phyloP scores from a whole-genome alignment of 2,888 invertebrate species.

The Teleogryllus oceanicus region DNA sequence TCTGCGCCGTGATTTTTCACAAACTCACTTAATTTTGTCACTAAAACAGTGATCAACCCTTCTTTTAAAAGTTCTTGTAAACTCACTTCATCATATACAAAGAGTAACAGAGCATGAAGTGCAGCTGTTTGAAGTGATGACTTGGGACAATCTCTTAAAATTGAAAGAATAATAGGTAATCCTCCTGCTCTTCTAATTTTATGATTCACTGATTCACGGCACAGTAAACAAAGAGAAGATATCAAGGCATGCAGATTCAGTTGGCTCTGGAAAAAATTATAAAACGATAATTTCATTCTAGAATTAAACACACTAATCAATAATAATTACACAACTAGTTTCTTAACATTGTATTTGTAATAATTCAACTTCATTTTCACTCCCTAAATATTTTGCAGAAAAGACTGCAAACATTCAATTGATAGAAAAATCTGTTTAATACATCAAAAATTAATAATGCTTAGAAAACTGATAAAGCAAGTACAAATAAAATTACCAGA shows the following conservation, averaged over 20 bases:
- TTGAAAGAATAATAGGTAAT: slow-evolving; percentile 49
- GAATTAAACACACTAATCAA: slow-evolving; percentile 19
- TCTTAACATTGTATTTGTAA: too few species aligned
- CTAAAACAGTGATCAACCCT: slow-evolving; percentile 48
- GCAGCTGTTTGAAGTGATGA: slow-evolving; percentile 41
- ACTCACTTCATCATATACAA: slow-evolving; percentile 62
- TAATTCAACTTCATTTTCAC: too few species aligned
- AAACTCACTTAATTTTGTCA: slow-evolving; percentile 44
- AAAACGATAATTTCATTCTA: neutral
- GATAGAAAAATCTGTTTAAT: too few species aligned
- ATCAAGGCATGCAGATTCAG: slow-evolving; percentile 44
- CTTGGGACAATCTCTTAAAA: slow-evolving; percentile 33
- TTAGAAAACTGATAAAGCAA: neutral
- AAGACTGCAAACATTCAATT: too few species aligned
- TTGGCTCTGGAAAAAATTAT: neutral
- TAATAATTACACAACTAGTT: too few species aligned
- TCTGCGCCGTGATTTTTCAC: slow-evolving; percentile 35
- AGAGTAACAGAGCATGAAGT: slow-evolving; percentile 58
- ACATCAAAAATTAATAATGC: too few species aligned
- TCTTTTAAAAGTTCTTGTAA: slow-evolving; percentile 49
- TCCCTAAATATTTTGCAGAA: too few species aligned
- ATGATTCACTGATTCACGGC: slow-evolving; percentile 62
- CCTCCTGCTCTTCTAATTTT: slow-evolving; percentile 53
- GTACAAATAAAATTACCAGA: neutral
- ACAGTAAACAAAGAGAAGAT: slow-evolving; percentile 55